phyloP scores from a whole-genome alignment of 1,140 invertebrate species.

The Trichomalopsis sarcophagae region DNA sequence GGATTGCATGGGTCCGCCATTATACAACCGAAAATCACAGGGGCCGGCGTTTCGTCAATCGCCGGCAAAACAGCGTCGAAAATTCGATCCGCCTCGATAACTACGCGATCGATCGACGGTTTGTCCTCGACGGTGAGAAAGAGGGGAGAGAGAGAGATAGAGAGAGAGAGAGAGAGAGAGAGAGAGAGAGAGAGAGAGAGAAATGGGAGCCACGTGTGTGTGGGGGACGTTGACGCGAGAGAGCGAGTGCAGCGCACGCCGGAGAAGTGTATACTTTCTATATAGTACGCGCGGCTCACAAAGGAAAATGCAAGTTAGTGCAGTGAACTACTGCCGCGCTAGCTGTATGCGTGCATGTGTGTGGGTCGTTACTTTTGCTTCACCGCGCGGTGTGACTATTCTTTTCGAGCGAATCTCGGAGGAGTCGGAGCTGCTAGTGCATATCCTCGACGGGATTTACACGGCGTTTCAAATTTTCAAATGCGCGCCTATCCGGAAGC shows the following conservation, averaged over 20 bases:
- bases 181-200: background rate
- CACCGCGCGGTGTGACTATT: no score
- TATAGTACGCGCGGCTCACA: background rate
- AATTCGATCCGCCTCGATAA: background rate
- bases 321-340: background rate
- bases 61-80: background rate
- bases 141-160: background rate
- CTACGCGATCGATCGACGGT: background rate
- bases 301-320: constrained; percentile 57
- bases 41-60: background rate
- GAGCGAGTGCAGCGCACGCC: background rate
- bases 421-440: no score
- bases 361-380: no score
- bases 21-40: constrained; percentile 12
- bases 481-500: no score
- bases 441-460: no score
- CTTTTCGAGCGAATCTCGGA: no score
- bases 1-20: background rate
- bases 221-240: background rate
- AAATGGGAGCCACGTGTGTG: background rate
- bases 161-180: background rate
- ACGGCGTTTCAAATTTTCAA: no score
- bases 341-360: background rate
- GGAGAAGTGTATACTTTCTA: constrained; percentile 59
- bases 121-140: background rate